Evolutionary conservation across 2,113 vertebrate genomes (phyloP).

Genomic region (Leucopternis melanops): DNA sequence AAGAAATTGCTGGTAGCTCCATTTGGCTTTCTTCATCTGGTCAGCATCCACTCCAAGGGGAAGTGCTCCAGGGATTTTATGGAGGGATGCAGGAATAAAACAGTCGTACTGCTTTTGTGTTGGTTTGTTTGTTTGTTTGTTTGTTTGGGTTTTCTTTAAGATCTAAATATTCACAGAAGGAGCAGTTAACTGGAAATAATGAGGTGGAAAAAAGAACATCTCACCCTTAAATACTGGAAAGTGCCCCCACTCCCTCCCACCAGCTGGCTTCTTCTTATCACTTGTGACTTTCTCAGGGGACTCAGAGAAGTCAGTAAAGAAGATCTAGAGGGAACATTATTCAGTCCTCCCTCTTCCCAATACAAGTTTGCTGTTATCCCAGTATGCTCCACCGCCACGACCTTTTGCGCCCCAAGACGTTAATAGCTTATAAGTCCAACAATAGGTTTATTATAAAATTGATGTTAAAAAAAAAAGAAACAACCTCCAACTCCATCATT

Average conservation of each 20-base stretch:
- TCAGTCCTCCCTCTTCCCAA: neutral
- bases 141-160: fast-evolving
- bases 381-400: neutral
- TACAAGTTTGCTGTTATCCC: neutral
- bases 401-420: neutral
- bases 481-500: neutral
- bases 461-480: neutral
- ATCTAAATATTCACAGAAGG: neutral
- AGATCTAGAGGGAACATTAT: neutral
- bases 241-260: neutral
- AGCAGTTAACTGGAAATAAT: neutral
- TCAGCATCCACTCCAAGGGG: neutral
- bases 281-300: neutral
- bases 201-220: neutral
- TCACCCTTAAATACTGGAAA: neutral
- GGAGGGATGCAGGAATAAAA: neutral
- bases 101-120: neutral
- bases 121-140: neutral
- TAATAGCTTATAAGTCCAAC: neutral
- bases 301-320: neutral
- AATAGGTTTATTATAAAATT: neutral
- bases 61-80: neutral
- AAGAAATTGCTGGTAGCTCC: neutral
- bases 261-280: neutral
- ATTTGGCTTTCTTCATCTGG: neutral